phyloP scores from a whole-genome alignment of 2,797 vertebrate genomes.

The Spheniscus humboldti region DNA sequence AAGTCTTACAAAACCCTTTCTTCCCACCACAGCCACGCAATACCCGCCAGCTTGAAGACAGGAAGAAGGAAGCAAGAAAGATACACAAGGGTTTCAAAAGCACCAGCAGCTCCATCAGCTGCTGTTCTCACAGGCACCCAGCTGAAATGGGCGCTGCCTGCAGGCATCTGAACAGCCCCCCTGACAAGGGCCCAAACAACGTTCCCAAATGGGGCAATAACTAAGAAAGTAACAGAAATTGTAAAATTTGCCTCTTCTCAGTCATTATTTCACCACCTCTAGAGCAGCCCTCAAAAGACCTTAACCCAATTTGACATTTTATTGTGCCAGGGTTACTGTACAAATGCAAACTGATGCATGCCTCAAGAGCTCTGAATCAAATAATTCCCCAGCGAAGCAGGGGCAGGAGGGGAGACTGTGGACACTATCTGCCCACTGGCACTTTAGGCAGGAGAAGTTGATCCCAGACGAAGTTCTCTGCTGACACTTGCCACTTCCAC shows the following conservation, averaged over 20 bases:
- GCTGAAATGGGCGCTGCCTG: neutral
- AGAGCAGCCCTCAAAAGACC: neutral
- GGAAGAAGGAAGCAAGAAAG: neutral
- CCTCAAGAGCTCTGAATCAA: neutral
- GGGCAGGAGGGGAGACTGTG: neutral
- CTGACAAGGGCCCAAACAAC: neutral
- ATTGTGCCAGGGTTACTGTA: neutral
- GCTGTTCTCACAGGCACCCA: neutral
- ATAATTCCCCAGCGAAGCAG: fast-evolving
- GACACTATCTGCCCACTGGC: neutral
- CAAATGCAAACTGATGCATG: neutral
- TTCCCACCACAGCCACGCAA: neutral
- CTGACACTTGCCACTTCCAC: conserved; percentile 8
- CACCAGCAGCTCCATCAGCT: neutral
- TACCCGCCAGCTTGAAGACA: neutral
- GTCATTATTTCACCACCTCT: neutral
- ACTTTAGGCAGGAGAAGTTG: neutral
- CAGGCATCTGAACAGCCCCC: neutral
- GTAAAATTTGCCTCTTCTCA: neutral
- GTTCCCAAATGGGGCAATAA: neutral
- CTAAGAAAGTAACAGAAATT: neutral
- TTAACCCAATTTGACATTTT: neutral
- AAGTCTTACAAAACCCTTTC: neutral
- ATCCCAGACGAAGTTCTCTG: neutral
- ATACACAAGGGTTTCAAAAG: neutral